These are phyloP conservation scores for Xenopus petersii DNA, from an alignment of 2,797 vertebrate genomes.

Conservation along the genomic window DNA sequence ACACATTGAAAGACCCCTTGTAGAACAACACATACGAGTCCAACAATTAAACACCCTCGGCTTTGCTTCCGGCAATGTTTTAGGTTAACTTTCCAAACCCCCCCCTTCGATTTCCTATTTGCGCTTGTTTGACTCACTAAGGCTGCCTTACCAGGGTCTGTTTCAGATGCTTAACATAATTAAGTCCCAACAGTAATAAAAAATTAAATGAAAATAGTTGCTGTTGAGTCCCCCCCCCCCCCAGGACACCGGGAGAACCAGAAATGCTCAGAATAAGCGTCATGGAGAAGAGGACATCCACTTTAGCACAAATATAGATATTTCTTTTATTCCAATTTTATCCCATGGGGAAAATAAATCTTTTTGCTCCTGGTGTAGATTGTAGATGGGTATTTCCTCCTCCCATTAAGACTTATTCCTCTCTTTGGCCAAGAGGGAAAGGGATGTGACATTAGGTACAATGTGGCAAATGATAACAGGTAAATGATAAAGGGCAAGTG, in stretches of 20 bases:
- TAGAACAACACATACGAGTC: too few relatives aligned
- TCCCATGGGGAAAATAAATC: not conserved
- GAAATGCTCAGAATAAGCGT: not conserved
- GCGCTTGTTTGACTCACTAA: not conserved
- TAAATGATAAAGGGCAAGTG: too few relatives aligned
- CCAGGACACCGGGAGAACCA: not conserved
- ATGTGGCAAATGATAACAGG: not conserved
- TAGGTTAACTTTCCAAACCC: too few relatives aligned
- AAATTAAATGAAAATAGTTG: not conserved
- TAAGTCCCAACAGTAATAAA: not conserved
- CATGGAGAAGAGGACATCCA: not conserved
- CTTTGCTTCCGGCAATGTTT: too few relatives aligned
- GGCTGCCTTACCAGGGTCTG: not conserved
- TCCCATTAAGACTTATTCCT: not conserved
- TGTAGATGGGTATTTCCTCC: not conserved
- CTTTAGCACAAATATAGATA: not conserved
- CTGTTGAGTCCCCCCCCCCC: not conserved
- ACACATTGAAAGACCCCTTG: too few relatives aligned
- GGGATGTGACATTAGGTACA: not conserved
- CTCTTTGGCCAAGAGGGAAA: not conserved
- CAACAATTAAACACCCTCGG: too few relatives aligned
- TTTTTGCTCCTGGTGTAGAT: not conserved
- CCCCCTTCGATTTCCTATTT: not conserved
- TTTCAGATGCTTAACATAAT: not conserved
- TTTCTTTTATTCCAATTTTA: not conserved